Conservation (phyloP, 2,113 vertebrate species). For the Halcyon senegalensis region DNA sequence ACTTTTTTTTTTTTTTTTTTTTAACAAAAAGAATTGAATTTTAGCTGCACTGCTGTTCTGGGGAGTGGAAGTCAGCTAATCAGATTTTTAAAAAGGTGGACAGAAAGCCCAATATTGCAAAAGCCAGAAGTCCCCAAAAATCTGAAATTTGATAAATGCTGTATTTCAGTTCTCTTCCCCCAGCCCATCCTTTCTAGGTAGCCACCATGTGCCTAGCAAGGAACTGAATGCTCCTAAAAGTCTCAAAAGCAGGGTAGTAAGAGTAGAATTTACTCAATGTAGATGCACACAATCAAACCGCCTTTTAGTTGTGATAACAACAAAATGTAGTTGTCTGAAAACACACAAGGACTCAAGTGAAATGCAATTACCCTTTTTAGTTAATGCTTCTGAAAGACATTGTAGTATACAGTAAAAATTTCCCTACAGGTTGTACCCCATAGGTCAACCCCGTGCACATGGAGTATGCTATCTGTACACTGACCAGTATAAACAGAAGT, state of each 20-base stretch:
- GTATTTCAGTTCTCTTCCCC: not conserved
- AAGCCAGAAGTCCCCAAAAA: not conserved
- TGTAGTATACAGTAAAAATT: not conserved
- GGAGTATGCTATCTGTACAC: not conserved
- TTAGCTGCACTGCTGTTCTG: not conserved
- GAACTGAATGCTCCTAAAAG: not conserved
- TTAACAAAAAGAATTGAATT: not conserved
- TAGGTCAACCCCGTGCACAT: not conserved
- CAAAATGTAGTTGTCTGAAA: not conserved
- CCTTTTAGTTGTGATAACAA: not conserved
- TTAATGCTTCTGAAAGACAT: not conserved
- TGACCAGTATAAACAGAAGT: not conserved
- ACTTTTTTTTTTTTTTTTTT: too few relatives aligned
- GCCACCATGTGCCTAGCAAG: not conserved
- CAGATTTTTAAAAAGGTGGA: not conserved
- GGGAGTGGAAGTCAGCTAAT: not conserved
- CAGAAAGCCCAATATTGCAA: not conserved
- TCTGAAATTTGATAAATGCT: not conserved
- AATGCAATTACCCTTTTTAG: not conserved
- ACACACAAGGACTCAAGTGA: not conserved
- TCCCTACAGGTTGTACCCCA: not conserved
- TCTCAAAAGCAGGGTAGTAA: not conserved
- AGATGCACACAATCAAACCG: not conserved
- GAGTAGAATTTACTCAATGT: not conserved
- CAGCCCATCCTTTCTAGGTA: not conserved